Percentiles rank a stretch among this genome's conserved stretches.
These are phyloP conservation scores for Amphimallon solstitiale DNA, from an alignment of 2,888 invertebrate genomes.

Conservation along the genomic window DNA sequence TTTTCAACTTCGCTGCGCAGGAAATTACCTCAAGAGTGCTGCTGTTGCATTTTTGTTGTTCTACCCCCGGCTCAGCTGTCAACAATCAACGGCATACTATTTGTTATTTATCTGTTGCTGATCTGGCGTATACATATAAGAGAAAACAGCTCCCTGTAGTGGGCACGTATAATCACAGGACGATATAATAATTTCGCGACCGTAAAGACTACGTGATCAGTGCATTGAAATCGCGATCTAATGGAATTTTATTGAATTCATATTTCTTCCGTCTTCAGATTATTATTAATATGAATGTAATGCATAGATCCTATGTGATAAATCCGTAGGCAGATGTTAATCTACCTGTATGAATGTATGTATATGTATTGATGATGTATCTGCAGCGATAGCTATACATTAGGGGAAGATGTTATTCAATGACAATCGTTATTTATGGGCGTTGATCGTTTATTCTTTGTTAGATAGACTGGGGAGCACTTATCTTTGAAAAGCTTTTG, in stretches of 20 bases:
- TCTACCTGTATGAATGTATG: slow-evolving; percentile 3
- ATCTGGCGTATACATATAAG: slow-evolving; percentile 28
- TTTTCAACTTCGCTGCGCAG: slow-evolving; percentile 15
- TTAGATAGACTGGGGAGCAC: too few species aligned
- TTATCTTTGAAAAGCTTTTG: too few species aligned
- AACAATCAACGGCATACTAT: slow-evolving; percentile 29
- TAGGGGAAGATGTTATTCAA: too few species aligned
- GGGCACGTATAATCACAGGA: slow-evolving; percentile 13
- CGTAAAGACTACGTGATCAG: slow-evolving; percentile 6
- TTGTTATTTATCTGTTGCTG: slow-evolving; percentile 21
- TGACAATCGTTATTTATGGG: too few species aligned
- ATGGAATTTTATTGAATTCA: slow-evolving; percentile 30
- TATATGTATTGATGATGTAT: too few species aligned
- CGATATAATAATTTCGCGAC: slow-evolving; percentile 23
- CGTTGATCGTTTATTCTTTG: too few species aligned
- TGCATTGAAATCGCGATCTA: slow-evolving; percentile 31
- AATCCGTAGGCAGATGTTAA: slow-evolving; percentile 7
- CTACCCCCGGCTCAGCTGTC: slow-evolving; percentile 8
- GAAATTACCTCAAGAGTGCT: slow-evolving; percentile 13
- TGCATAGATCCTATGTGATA: slow-evolving; percentile 6
- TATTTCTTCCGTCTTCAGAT: slow-evolving; percentile 10
- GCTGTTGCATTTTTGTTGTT: slow-evolving; percentile 29
- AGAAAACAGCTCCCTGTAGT: slow-evolving; percentile 18
- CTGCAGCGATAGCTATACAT: too few species aligned
- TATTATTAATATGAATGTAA: slow-evolving; percentile 17